Evolutionary conservation across 2,113 vertebrate species (phyloP).

Genomic region (Hemichromis elongatus): DNA sequence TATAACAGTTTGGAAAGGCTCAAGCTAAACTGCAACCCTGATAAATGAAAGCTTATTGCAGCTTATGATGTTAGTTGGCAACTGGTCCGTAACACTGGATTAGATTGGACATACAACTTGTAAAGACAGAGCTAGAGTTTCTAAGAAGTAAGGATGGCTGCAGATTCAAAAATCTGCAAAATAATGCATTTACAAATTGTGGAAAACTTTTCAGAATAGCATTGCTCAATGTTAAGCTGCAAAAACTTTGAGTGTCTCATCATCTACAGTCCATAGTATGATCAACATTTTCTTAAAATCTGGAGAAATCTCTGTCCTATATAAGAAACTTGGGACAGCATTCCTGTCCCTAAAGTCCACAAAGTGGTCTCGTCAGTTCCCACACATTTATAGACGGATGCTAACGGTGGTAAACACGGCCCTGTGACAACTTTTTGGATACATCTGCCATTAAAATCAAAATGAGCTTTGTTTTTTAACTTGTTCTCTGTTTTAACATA

Average conservation of each 20-base stretch:
- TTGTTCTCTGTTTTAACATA: not conserved
- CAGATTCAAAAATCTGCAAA: not conserved
- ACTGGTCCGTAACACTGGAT: not conserved
- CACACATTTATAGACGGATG: not conserved
- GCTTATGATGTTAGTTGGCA: not conserved
- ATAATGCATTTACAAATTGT: not conserved
- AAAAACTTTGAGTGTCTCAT: not conserved
- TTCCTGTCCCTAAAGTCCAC: not conserved
- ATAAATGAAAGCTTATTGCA: not conserved
- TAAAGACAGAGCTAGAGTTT: rapidly evolving
- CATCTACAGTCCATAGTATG: not conserved
- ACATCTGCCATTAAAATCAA: not conserved
- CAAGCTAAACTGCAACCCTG: not conserved
- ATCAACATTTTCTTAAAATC: not conserved
- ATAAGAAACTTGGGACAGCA: not conserved
- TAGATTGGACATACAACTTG: not conserved
- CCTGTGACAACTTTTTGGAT: not conserved
- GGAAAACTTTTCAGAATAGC: not conserved
- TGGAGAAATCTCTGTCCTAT: not conserved
- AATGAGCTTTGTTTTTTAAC: not conserved
- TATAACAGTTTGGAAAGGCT: not conserved
- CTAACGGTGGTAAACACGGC: not conserved
- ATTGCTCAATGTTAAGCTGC: rapidly evolving
- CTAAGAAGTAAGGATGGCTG: not conserved
- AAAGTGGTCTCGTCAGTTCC: not conserved